These are phyloP conservation scores for Drepana falcataria DNA, from an alignment of 2,888 invertebrate genomes.

Conservation along the genomic window DNA sequence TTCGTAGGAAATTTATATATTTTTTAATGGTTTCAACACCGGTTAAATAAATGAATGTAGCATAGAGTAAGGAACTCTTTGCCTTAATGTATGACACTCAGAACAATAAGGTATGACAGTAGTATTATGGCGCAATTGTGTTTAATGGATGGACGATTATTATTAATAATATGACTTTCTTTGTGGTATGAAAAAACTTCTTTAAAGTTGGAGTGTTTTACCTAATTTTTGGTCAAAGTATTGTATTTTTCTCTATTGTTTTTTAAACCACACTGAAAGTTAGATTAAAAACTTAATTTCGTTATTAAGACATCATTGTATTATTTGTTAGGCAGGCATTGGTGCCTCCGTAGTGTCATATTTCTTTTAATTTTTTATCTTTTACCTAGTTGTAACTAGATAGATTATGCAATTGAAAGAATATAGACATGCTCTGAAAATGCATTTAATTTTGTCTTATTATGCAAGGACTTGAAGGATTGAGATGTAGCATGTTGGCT, in stretches of 20 bases:
- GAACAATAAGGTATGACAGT: too few species aligned
- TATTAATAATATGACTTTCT: constrained; percentile 35
- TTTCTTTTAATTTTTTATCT: constrained; percentile 56
- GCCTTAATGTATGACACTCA: constrained; percentile 29
- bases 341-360: constrained; percentile 67
- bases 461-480: constrained; percentile 41
- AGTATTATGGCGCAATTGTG: constrained; percentile 36
- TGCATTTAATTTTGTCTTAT: constrained; percentile 63
- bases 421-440: constrained; percentile 58
- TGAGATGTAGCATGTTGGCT: constrained; percentile 70
- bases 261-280: constrained; percentile 47
- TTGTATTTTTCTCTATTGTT: too few species aligned
- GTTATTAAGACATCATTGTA: constrained; percentile 33
- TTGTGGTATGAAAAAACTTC: constrained; percentile 34
- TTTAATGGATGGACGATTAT: constrained; percentile 27
- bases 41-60: constrained; percentile 9
- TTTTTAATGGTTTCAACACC: too few species aligned
- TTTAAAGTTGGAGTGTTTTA: constrained; percentile 3
- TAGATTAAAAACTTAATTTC: constrained; percentile 38
- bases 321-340: constrained; percentile 7
- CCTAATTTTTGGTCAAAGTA: background rate
- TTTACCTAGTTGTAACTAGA: constrained; percentile 42
- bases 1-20: too few species aligned
- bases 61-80: constrained; percentile 1
- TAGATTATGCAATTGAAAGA: constrained; percentile 41